These are phyloP conservation scores for Falcunculus frontatus DNA, from an alignment of 2,113 vertebrate genomes.

Conservation along the genomic window DNA sequence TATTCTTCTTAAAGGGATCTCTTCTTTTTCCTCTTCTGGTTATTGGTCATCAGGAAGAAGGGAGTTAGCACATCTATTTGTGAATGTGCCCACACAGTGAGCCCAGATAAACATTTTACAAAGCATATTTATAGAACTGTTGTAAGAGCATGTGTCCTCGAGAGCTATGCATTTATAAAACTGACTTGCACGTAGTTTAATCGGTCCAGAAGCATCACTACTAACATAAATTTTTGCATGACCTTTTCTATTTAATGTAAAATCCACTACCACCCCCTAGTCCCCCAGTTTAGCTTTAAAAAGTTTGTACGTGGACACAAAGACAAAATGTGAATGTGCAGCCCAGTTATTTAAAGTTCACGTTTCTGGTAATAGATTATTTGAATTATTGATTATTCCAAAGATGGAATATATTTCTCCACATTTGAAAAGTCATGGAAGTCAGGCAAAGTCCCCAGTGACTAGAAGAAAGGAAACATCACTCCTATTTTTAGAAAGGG, in stretches of 20 bases:
- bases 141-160: neutral
- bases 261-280: accelerated
- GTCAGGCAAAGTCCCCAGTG: neutral
- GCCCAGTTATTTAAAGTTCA: neutral
- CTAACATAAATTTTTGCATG: neutral
- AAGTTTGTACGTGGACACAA: neutral
- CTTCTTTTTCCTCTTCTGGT: constrained; percentile 19
- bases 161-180: neutral
- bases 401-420: neutral
- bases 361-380: neutral
- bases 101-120: neutral
- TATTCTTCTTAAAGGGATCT: neutral
- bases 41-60: neutral
- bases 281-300: neutral
- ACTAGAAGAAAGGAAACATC: neutral
- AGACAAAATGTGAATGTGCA: neutral
- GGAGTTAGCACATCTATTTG: neutral
- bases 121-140: neutral
- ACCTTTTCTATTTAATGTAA: neutral
- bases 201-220: neutral
- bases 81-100: neutral
- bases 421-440: neutral
- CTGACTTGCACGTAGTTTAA: neutral
- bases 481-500: neutral
- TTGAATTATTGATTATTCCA: neutral